Evolutionary conservation across 2,888 invertebrate species (phyloP).

Genomic region (Polia nebulosa): DNA sequence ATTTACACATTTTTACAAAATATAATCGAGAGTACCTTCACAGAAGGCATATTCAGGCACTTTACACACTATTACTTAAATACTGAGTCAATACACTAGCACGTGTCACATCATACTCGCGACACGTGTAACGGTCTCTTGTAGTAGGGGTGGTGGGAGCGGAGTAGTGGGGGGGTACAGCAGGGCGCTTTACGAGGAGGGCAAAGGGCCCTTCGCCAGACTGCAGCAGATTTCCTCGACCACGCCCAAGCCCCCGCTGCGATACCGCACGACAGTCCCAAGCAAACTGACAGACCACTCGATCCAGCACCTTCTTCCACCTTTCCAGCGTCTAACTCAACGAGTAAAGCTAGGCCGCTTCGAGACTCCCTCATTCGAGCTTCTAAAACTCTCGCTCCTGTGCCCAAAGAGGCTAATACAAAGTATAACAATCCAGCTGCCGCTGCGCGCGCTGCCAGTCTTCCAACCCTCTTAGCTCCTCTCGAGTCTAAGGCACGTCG

Average conservation of each 20-base stretch:
- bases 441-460: constrained; percentile 94
- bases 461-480: constrained; percentile 93
- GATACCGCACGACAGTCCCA: constrained; percentile 92
- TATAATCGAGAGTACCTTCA: constrained; percentile 86
- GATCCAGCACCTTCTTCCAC: constrained; percentile 73
- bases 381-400: constrained; percentile 93
- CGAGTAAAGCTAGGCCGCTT: constrained; percentile 84
- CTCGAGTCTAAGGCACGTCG: constrained; percentile 89
- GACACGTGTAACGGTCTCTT: constrained; percentile 87
- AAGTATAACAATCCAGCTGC: constrained; percentile 95
- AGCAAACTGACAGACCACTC: constrained; percentile 90
- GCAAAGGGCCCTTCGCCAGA: constrained; percentile 91
- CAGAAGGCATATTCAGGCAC: constrained; percentile 85
- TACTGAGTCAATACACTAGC: constrained; percentile 46
- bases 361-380: constrained; percentile 89
- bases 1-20: constrained; percentile 85
- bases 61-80: constrained; percentile 64
- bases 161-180: constrained; percentile 82
- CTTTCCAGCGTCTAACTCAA: constrained; percentile 86
- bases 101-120: constrained; percentile 77
- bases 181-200: constrained; percentile 85
- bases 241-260: constrained; percentile 93
- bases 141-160: constrained; percentile 82
- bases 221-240: constrained; percentile 90
- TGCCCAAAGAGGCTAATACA: constrained; percentile 93